Base-by-base conservation (phyloP, 2,888 invertebrate genomes). In the Hypsopygia costalis region DNA sequence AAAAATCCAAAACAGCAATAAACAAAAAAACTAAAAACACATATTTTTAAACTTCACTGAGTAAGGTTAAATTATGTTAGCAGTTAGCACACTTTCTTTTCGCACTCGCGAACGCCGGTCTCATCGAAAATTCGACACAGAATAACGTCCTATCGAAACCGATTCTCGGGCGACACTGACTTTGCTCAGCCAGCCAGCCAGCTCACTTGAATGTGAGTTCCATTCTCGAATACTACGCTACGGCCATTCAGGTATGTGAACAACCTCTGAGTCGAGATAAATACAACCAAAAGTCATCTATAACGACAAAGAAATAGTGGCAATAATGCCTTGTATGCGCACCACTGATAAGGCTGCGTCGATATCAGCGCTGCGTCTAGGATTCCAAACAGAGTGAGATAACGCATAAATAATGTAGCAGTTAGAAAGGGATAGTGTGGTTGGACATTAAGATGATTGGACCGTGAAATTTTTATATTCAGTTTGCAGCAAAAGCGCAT, bases 291-390 rank as follows among this genome's bases (percentile, higher is more conserved):
- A 76, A 67, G 52, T 63, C 43, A 55, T 69, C 81, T 68, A 47
- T 80, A 80, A 20, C 0, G 0, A 0, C 5, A 27, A 27, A n/a
- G 5, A 1, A 37, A 66, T 73, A 82, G 61, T 61, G 69, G 38
- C 44, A 62, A 51, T 58, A 71, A 59, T 76, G 45, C 60, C 43
- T 45, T 55, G 54, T 46, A 41, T 16, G 10, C 36, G 34, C 38
- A 36, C 41, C 52, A 71, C 64, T 86, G 86, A 86, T 87, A 87
- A 85, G 81, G 70, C 76, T 78, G 80, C 83, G 86, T 87, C 87
- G 85, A 87, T 87, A 87, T 82, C 85, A 85, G 69, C 74, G 75
- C 81, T 79, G 74, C 70, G 86, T 83, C 87, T 86, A 83, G 85
- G 81, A 83, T 77, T 65, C 69, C 66, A 57, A 70, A 68, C 55